These are phyloP conservation scores for Borostomias antarcticus DNA, from an alignment of 2,797 vertebrate genomes.

Conservation along the genomic window DNA sequence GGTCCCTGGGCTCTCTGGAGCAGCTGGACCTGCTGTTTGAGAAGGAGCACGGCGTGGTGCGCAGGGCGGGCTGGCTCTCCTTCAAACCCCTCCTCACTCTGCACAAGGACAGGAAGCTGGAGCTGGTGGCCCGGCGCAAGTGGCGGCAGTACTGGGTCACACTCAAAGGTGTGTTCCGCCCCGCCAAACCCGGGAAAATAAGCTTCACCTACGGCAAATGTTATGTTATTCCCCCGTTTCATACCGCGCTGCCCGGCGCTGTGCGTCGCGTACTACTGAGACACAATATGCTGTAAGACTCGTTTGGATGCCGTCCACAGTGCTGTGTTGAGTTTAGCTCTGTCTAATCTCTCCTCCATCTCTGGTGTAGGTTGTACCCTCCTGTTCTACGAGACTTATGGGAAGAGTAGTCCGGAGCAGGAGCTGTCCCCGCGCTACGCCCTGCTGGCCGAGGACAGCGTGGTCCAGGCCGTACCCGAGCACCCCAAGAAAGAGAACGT, in stretches of 20 bases:
- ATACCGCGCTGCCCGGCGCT: not conserved
- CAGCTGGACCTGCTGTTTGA: slow-evolving; percentile 87
- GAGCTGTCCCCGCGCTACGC: slow-evolving; percentile 77
- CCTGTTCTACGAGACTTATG: slow-evolving; percentile 88
- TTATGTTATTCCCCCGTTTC: not conserved
- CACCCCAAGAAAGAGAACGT: slow-evolving; percentile 92
- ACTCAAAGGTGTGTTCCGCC: slow-evolving; percentile 81
- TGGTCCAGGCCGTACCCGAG: slow-evolving; percentile 92
- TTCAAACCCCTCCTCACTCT: slow-evolving; percentile 90
- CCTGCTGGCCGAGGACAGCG: slow-evolving; percentile 86
- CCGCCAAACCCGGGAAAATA: not conserved
- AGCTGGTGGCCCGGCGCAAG: slow-evolving; percentile 84
- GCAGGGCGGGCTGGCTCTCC: slow-evolving; percentile 91
- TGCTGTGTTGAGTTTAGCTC: not conserved
- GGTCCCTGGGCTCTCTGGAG: slow-evolving; percentile 83
- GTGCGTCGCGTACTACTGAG: not conserved
- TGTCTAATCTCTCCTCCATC: not conserved
- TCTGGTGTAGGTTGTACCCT: slow-evolving; percentile 82
- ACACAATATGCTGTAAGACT: not conserved
- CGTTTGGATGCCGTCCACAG: not conserved
- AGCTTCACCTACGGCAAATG: not conserved
- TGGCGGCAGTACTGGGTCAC: slow-evolving; percentile 95
- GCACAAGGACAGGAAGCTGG: slow-evolving; percentile 89
- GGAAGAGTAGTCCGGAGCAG: slow-evolving; percentile 77
- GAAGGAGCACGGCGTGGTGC: slow-evolving; percentile 89